These are phyloP conservation scores for Chrysolina haemoptera DNA, from an alignment of 2,888 invertebrate genomes.

Conservation along the genomic window DNA sequence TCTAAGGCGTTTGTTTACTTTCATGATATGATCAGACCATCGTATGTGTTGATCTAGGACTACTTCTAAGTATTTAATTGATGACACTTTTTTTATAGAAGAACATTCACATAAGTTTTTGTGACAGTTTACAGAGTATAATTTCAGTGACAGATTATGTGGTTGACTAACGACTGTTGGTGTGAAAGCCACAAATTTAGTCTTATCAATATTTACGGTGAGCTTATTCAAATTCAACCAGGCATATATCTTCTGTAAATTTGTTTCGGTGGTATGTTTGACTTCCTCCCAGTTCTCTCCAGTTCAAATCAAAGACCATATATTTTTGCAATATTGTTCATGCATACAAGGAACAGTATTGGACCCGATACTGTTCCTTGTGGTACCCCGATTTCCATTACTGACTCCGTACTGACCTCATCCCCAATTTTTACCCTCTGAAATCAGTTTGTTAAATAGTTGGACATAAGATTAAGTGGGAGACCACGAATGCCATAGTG, in stretches of 20 bases:
- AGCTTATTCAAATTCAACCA: conserved; percentile 10
- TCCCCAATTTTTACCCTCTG: conserved; percentile 7
- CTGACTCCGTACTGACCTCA: background rate
- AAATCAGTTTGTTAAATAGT: conserved; percentile 2
- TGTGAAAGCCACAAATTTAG: conserved; percentile 22
- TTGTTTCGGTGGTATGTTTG: background rate
- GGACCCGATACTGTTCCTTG: conserved; percentile 4
- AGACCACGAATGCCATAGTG: background rate
- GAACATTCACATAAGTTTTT: too few relatives aligned
- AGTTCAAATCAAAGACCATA: too few relatives aligned
- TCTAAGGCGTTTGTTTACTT: too few relatives aligned
- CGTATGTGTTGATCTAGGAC: too few relatives aligned
- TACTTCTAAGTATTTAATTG: too few relatives aligned
- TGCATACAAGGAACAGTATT: background rate
- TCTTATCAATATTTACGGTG: conserved; percentile 15
- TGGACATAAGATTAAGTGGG: background rate
- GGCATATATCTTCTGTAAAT: background rate
- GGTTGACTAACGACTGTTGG: too few relatives aligned
- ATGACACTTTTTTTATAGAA: too few relatives aligned
- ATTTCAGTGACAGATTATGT: too few relatives aligned
- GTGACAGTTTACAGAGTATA: too few relatives aligned
- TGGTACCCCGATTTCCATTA: background rate
- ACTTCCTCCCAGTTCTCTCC: background rate
- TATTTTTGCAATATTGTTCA: too few relatives aligned
- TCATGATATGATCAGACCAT: too few relatives aligned